Conservation (phyloP, 2,113 vertebrate species). For the Cyanocitta stelleri region DNA sequence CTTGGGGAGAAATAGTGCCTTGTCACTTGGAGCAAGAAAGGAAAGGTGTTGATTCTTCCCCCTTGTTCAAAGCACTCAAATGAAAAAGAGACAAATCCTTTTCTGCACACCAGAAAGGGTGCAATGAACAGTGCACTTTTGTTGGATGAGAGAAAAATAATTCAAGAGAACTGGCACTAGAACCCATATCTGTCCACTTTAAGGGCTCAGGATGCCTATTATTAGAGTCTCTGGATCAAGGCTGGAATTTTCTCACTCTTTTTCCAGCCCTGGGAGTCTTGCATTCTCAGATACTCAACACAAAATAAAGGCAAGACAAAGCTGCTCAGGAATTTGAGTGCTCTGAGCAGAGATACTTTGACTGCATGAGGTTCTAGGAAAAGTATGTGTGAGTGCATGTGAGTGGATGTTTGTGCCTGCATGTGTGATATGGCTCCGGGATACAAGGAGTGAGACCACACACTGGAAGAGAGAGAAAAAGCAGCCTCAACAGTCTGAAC, state of each 20-base stretch:
- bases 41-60: background rate
- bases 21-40: background rate
- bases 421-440: background rate
- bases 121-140: background rate
- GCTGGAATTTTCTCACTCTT: background rate
- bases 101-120: background rate
- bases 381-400: background rate
- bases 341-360: background rate
- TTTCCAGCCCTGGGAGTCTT: background rate
- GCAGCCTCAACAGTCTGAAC: background rate
- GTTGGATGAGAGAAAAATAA: background rate
- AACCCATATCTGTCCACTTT: background rate
- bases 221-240: background rate
- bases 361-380: background rate
- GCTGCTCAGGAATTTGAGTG: background rate
- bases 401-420: accelerated
- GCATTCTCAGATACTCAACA: background rate
- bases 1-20: background rate
- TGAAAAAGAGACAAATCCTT: background rate
- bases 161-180: background rate
- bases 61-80: background rate
- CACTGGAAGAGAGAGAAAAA: background rate
- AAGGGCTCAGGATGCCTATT: background rate
- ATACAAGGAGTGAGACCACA: background rate
- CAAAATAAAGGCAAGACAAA: background rate